These are phyloP conservation scores for Scytalopus superciliaris DNA, from an alignment of 2,113 vertebrate genomes.

Conservation along the genomic window DNA sequence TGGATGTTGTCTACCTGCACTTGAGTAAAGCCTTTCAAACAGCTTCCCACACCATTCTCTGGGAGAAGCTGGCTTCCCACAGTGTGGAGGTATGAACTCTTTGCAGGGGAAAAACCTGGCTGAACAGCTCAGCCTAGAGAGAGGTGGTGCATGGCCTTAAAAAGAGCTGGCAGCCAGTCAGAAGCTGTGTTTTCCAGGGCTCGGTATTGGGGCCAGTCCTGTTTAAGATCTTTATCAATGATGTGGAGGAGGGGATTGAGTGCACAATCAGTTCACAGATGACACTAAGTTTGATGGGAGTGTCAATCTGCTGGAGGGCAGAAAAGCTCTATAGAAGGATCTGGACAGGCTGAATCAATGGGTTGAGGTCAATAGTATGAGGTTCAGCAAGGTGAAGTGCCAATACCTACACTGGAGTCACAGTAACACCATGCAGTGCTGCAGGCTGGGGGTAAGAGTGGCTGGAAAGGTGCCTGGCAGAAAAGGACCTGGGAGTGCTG, in stretches of 20 bases:
- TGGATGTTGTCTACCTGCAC: neutral
- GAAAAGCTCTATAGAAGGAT: neutral
- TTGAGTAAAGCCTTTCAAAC: neutral
- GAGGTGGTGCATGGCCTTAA: neutral
- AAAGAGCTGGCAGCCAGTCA: neutral
- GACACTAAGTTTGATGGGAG: neutral
- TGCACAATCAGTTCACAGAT: neutral
- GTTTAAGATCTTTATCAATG: neutral
- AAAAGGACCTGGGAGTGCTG: neutral
- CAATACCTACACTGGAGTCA: neutral
- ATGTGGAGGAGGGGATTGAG: neutral
- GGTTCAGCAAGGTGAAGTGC: neutral
- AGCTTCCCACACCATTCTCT: neutral
- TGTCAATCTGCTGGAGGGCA: neutral
- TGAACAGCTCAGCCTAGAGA: neutral
- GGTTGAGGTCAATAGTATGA: fast-evolving
- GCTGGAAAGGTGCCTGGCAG: fast-evolving
- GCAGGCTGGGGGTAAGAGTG: neutral
- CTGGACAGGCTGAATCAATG: neutral
- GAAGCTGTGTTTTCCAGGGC: too few species aligned
- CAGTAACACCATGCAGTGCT: neutral
- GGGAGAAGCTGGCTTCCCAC: neutral
- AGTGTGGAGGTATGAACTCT: neutral
- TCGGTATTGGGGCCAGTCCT: neutral
- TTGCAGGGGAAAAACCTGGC: neutral